phyloP scores from a whole-genome alignment of 1,140 invertebrate species.

The Tetragonula clypearis region DNA sequence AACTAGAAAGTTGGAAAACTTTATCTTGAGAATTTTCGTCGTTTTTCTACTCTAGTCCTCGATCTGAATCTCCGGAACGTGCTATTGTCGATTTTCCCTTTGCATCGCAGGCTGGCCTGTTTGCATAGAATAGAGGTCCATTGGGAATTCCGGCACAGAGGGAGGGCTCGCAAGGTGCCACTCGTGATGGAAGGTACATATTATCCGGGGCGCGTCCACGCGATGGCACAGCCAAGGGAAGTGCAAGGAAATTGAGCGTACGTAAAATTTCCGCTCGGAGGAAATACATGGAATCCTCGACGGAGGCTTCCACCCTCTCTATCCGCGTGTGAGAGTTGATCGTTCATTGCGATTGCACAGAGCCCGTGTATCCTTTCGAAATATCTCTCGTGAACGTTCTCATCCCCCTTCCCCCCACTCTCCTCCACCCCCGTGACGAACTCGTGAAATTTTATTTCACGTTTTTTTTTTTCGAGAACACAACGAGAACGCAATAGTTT shows the following conservation, averaged over 20 bases:
- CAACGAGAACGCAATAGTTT: no score
- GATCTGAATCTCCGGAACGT: conserved; percentile 30
- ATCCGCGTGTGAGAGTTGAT: neutral
- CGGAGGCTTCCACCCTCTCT: neutral
- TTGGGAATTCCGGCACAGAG: conserved; percentile 31
- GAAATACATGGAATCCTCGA: conserved; percentile 39
- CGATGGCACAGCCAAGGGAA: conserved; percentile 15
- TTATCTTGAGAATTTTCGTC: neutral
- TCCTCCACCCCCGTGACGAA: no score
- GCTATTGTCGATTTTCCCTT: conserved; percentile 26
- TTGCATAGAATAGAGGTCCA: conserved; percentile 60
- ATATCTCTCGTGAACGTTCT: neutral
- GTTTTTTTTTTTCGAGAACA: no score
- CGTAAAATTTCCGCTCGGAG: conserved; percentile 49
- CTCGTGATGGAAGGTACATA: conserved; percentile 48
- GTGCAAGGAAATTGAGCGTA: conserved; percentile 47
- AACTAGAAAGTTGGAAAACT: no score
- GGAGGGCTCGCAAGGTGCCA: conserved; percentile 57
- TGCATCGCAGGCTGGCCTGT: conserved; percentile 33
- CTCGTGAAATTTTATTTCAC: no score
- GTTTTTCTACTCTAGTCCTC: neutral
- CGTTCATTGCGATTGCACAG: neutral
- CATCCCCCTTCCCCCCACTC: neutral
- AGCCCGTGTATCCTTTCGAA: neutral
- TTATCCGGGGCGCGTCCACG: conserved; percentile 47